These are phyloP conservation scores for Pantherophis alleghaniensis DNA, from an alignment of 2,797 vertebrate genomes.

Conservation along the genomic window DNA sequence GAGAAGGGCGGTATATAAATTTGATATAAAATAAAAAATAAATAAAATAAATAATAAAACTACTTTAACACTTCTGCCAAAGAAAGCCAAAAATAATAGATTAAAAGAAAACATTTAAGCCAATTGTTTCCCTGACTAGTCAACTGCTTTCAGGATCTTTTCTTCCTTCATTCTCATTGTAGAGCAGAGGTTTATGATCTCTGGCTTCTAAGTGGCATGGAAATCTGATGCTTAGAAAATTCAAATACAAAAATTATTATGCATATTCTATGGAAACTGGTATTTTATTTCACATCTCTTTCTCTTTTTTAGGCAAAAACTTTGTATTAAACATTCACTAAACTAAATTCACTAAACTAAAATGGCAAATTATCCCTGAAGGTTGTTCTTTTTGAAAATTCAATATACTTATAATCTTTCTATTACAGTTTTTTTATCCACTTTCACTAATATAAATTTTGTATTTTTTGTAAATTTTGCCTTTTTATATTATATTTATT, in stretches of 20 bases:
- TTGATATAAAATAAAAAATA: too few relatives aligned
- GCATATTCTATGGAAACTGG: neutral
- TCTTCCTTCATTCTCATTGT: neutral
- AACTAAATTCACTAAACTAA: neutral
- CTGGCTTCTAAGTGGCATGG: neutral
- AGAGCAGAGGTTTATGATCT: neutral
- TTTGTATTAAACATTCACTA: neutral
- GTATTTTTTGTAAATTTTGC: neutral
- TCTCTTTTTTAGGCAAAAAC: neutral
- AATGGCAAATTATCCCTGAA: neutral
- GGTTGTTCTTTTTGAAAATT: neutral
- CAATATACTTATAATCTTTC: neutral
- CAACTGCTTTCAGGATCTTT: neutral
- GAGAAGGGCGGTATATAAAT: too few relatives aligned
- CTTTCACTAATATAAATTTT: neutral
- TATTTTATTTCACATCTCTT: neutral
- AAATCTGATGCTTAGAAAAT: neutral
- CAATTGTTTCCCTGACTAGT: neutral
- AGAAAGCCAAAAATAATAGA: neutral
- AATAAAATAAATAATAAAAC: neutral
- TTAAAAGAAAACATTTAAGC: neutral
- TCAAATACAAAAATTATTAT: neutral
- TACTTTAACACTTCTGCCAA: neutral
- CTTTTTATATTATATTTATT: neutral
- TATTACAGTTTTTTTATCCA: neutral